Percentiles rank a stretch among this genome's conserved stretches.
Conservation (phyloP, 2,113 vertebrate species). For the Monarcha castaneiventris region DNA sequence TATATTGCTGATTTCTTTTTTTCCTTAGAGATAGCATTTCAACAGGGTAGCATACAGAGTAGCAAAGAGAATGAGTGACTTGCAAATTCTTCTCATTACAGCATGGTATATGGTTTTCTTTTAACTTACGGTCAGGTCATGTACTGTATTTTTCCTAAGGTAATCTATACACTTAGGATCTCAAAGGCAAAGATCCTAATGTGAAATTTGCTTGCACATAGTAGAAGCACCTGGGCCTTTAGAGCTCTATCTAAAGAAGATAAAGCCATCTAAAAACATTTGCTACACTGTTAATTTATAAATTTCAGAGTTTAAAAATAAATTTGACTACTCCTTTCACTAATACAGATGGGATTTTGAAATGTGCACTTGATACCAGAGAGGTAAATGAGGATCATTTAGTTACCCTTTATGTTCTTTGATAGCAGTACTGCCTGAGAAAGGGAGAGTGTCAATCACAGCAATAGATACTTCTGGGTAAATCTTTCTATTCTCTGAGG, state of each 20-base stretch:
- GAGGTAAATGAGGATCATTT: neutral
- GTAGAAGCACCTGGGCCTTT: neutral
- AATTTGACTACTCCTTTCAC: neutral
- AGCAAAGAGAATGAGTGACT: neutral
- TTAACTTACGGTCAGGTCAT: neutral
- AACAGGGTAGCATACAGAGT: neutral
- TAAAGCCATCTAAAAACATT: neutral
- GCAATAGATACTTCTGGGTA: neutral
- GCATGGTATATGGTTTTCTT: neutral
- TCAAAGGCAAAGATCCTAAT: neutral
- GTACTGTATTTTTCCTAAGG: neutral
- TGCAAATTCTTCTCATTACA: neutral
- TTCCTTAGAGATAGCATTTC: neutral
- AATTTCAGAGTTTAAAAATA: neutral
- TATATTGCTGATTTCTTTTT: neutral
- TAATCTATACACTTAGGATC: neutral
- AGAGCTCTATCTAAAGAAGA: neutral
- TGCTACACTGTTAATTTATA: neutral
- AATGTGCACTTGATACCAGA: neutral
- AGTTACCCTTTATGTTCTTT: neutral
- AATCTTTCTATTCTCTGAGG: neutral
- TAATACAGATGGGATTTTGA: neutral
- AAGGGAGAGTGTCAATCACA: conserved; percentile 6
- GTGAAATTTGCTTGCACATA: neutral
- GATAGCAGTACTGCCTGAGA: neutral